phyloP scores from a whole-genome alignment of 2,797 vertebrate genomes.

The Serranus cabrilla region DNA sequence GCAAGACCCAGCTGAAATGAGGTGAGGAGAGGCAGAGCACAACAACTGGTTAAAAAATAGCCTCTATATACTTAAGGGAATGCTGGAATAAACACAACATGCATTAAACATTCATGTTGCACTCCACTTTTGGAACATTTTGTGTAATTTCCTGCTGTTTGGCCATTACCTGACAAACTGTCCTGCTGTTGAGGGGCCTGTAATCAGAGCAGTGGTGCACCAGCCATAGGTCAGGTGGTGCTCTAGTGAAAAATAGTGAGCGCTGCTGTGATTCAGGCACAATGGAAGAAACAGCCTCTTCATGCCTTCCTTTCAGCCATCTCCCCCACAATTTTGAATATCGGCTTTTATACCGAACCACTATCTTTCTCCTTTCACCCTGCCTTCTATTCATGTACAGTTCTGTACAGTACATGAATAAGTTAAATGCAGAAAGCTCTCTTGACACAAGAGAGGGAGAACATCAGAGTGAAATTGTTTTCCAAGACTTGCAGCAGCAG shows the following conservation, averaged over 20 bases:
- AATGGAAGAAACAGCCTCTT: conserved; percentile 63
- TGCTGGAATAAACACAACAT: conserved; percentile 40
- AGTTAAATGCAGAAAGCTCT: conserved; percentile 82
- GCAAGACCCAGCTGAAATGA: conserved; percentile 56
- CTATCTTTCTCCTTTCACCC: conserved; percentile 69
- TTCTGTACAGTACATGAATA: conserved; percentile 81
- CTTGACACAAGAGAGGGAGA: conserved; percentile 67
- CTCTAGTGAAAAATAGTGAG: conserved; percentile 38
- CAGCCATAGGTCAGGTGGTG: conserved; percentile 66
- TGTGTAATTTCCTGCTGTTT: conserved; percentile 38
- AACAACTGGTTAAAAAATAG: conserved; percentile 46
- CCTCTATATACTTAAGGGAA: conserved; percentile 33
- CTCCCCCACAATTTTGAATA: conserved; percentile 70
- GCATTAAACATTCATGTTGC: conserved; percentile 60
- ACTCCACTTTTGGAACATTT: conserved; percentile 51
- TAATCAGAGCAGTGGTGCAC: conserved; percentile 46
- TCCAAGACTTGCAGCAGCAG: conserved; percentile 68
- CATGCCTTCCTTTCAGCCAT: conserved; percentile 60
- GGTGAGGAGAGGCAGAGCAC: conserved; percentile 49
- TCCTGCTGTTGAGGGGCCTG: conserved; percentile 51
- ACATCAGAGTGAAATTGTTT: conserved; percentile 72
- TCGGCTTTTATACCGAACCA: conserved; percentile 71
- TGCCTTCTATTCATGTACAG: conserved; percentile 67
- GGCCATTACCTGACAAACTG: conserved; percentile 44
- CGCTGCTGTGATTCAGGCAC: conserved; percentile 61